phyloP scores from a whole-genome alignment of 2,888 invertebrate species.

The Leucoma salicis region DNA sequence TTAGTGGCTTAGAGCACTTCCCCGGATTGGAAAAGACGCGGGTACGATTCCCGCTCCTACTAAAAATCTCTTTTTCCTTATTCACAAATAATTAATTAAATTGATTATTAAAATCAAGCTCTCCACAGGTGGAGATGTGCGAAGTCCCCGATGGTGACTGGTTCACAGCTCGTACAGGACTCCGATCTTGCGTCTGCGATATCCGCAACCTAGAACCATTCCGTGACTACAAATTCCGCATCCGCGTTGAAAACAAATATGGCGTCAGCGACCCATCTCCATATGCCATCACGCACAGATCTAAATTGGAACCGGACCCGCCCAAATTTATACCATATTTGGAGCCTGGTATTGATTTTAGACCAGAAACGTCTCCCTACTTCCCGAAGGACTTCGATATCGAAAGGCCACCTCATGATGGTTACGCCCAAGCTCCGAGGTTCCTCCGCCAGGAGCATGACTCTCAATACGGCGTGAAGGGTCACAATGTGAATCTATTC shows the following conservation, averaged over 20 bases:
- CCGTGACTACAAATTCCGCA: constrained; percentile 96
- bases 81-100: neutral
- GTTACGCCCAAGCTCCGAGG: constrained; percentile 91
- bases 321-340: constrained; percentile 91
- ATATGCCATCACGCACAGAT: constrained; percentile 90
- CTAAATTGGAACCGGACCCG: constrained; percentile 89
- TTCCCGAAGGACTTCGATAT: constrained; percentile 96
- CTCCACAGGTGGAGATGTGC: constrained; percentile 89
- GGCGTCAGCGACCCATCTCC: constrained; percentile 98
- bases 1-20: too few relatives aligned
- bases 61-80: too few relatives aligned
- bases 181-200: constrained; percentile 94
- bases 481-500: constrained; percentile 93
- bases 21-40: too few relatives aligned
- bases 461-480: constrained; percentile 95
- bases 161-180: constrained; percentile 92
- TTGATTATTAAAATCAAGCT: neutral
- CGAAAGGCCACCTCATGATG: constrained; percentile 93
- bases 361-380: constrained; percentile 92
- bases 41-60: too few relatives aligned
- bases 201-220: constrained; percentile 95
- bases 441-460: constrained; percentile 94
- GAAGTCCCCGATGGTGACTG: constrained; percentile 96
- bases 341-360: constrained; percentile 90
- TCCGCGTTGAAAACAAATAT: constrained; percentile 97